phyloP scores from a whole-genome alignment of 1,140 invertebrate species.

The Pararge aegeria region DNA sequence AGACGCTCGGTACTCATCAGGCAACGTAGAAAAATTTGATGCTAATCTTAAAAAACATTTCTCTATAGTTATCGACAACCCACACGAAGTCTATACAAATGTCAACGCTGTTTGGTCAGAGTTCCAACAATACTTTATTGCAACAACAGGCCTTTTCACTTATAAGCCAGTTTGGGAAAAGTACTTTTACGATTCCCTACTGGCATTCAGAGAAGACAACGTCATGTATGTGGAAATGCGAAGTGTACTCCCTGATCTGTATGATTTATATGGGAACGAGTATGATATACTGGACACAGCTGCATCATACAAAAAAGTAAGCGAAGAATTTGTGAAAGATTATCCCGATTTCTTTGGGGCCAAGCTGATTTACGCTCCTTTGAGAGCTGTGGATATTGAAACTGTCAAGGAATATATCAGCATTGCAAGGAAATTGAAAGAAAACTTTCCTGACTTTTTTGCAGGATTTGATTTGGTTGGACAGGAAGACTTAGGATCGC shows the following conservation, averaged over 20 bases:
- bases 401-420: slow-evolving; percentile 76
- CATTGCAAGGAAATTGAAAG: slow-evolving; percentile 72
- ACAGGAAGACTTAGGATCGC: slow-evolving; percentile 85
- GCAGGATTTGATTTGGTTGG: slow-evolving; percentile 89
- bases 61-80: slow-evolving; percentile 82
- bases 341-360: slow-evolving; percentile 86
- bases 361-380: slow-evolving; percentile 86
- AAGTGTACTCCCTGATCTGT: slow-evolving; percentile 80
- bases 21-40: slow-evolving; percentile 80
- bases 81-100: slow-evolving; percentile 81
- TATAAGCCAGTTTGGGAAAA: slow-evolving; percentile 87
- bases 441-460: slow-evolving; percentile 80
- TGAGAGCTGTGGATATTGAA: slow-evolving; percentile 57
- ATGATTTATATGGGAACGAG: slow-evolving; percentile 83
- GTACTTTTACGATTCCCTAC: slow-evolving; percentile 85
- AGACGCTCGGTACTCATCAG: slow-evolving; percentile 76
- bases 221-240: slow-evolving; percentile 89
- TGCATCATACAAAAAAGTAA: slow-evolving; percentile 81
- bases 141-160: slow-evolving; percentile 81
- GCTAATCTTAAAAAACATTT: slow-evolving; percentile 80
- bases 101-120: slow-evolving; percentile 85
- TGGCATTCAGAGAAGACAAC: slow-evolving; percentile 88
- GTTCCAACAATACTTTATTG: slow-evolving; percentile 84
- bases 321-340: slow-evolving; percentile 80
- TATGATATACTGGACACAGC: slow-evolving; percentile 80